A percentile compares a stretch with the other conserved stretches of the same genome.
phyloP scores from a whole-genome alignment of 1,140 invertebrate species.

The Drosophila ananassae region DNA sequence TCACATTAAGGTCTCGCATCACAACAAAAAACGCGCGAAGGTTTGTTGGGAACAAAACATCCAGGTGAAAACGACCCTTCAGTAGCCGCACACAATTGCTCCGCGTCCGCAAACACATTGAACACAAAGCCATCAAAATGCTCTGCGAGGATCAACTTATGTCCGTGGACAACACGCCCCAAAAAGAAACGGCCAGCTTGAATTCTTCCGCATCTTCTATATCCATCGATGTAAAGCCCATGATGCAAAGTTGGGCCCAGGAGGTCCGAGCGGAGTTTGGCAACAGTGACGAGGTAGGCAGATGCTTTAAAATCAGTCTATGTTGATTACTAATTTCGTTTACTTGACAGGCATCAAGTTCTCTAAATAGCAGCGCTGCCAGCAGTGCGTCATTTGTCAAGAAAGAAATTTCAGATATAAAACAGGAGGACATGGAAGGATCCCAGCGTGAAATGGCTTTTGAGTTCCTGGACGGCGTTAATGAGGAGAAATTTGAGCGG shows the following conservation, averaged over 20 bases:
- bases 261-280: slow-evolving; percentile 66
- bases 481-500: slow-evolving; percentile 81
- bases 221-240: slow-evolving; percentile 61
- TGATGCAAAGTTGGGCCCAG: slow-evolving; percentile 61
- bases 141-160: slow-evolving; percentile 63
- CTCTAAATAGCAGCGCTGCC: slow-evolving; percentile 60
- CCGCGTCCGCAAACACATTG: slow-evolving; percentile 5
- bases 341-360: slow-evolving; percentile 51
- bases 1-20: slow-evolving; percentile 19
- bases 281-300: slow-evolving; percentile 66
- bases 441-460: slow-evolving; percentile 62
- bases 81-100: slow-evolving; percentile 22
- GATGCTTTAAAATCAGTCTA: neutral
- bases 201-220: slow-evolving; percentile 68
- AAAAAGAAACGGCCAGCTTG: slow-evolving; percentile 53
- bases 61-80: slow-evolving; percentile 8
- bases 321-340: neutral
- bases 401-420: slow-evolving; percentile 27
- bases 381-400: slow-evolving; percentile 36
- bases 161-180: slow-evolving; percentile 59
- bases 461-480: slow-evolving; percentile 74
- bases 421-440: slow-evolving; percentile 14
- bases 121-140: slow-evolving; percentile 33
- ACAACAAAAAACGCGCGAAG: slow-evolving; percentile 52
- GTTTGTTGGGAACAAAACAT: slow-evolving; percentile 17